These are phyloP conservation scores for Neoascia interrupta DNA, from an alignment of 2,888 invertebrate species.

Conservation along the genomic window DNA sequence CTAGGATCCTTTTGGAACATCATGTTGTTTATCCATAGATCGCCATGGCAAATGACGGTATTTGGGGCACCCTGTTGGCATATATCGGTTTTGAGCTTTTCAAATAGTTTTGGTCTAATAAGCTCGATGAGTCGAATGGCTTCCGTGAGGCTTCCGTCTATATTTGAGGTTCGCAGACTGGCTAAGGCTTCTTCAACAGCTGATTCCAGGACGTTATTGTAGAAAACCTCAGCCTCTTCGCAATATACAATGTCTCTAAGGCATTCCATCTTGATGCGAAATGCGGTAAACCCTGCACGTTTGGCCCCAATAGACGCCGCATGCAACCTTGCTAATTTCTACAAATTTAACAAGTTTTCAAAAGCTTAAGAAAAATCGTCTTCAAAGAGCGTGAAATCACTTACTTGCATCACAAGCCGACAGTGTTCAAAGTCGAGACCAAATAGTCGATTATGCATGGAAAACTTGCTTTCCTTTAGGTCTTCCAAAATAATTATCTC, in stretches of 20 bases:
- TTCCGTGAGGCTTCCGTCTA: conserved; percentile 74
- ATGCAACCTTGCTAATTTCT: conserved; percentile 78
- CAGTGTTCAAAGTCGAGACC: conserved; percentile 76
- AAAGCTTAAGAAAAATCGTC: neutral
- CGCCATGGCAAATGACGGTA: conserved; percentile 78
- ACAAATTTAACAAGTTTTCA: neutral
- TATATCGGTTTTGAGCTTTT: conserved; percentile 73
- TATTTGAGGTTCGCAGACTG: conserved; percentile 75
- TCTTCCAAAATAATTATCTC: conserved; percentile 77
- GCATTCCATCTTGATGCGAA: conserved; percentile 71
- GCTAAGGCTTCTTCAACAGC: conserved; percentile 76
- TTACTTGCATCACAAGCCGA: conserved; percentile 77
- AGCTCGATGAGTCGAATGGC: conserved; percentile 75
- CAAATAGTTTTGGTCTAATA: conserved; percentile 73
- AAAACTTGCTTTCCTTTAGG: conserved; percentile 74
- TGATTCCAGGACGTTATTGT: conserved; percentile 74
- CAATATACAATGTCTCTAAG: conserved; percentile 77
- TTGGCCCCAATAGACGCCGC: conserved; percentile 77
- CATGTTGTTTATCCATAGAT: conserved; percentile 78
- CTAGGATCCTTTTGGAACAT: conserved; percentile 74
- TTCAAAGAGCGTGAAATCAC: too few relatives aligned
- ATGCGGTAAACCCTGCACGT: conserved; percentile 71
- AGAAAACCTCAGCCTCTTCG: conserved; percentile 75
- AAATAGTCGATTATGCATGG: conserved; percentile 75
- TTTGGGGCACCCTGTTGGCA: conserved; percentile 71